phyloP scores from a whole-genome alignment of 2,113 vertebrate genomes.

The Nothobranchius furzeri region DNA sequence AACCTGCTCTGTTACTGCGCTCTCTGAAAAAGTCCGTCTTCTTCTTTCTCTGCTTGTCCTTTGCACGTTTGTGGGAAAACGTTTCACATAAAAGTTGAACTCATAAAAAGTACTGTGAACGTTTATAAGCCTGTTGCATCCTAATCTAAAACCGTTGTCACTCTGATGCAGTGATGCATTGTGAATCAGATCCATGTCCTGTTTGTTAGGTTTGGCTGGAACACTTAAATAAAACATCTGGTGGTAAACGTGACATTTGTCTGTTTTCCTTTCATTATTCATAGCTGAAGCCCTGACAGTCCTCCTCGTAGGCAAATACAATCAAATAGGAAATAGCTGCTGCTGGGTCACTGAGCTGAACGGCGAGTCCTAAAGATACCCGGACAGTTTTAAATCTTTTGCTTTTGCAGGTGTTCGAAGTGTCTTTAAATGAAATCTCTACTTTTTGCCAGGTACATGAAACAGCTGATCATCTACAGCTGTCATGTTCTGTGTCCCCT shows the following conservation, averaged over 20 bases:
- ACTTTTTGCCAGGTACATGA: background rate
- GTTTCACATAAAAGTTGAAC: background rate
- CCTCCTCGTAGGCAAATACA: slow-evolving; percentile 11
- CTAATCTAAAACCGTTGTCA: background rate
- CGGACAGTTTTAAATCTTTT: background rate
- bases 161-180: slow-evolving; percentile 11
- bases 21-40: background rate
- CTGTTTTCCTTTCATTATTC: slow-evolving; percentile 22
- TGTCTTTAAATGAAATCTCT: background rate
- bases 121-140: background rate
- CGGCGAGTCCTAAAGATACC: slow-evolving; percentile 18
- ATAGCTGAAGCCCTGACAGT: background rate
- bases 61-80: background rate
- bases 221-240: slow-evolving; percentile 31
- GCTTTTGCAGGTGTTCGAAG: background rate
- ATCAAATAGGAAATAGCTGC: slow-evolving; percentile 1
- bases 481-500: no score
- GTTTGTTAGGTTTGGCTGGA: background rate
- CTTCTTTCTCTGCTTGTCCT: background rate
- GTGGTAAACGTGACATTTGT: slow-evolving; percentile 17
- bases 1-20: background rate
- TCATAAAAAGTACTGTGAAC: no score
- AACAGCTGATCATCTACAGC: no score
- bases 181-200: background rate
- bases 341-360: background rate